A percentile compares a stretch with the other conserved stretches of the same genome.
Evolutionary conservation across 2,888 invertebrate genomes (phyloP).

Genomic region (Teinopalpus imperialis): DNA sequence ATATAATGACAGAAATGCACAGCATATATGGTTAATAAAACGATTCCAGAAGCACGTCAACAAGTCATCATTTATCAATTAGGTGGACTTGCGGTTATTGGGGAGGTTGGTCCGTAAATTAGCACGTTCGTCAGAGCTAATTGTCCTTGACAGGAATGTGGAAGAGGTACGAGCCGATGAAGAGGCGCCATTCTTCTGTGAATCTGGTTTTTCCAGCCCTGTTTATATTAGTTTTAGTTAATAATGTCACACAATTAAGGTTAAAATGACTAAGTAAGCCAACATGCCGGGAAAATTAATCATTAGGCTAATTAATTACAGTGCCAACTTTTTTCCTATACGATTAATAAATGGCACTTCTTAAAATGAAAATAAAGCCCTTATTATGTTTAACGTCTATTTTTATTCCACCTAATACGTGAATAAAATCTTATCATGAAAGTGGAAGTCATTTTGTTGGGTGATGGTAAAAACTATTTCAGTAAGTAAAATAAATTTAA

Average conservation of each 20-base stretch:
- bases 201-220: constrained; percentile 69
- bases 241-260: constrained; percentile 26
- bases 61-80: constrained; percentile 16
- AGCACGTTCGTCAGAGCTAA: constrained; percentile 67
- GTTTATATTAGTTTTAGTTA: constrained; percentile 63
- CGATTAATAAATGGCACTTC: too few relatives aligned
- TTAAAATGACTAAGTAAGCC: constrained; percentile 21
- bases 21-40: too few relatives aligned
- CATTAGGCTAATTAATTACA: constrained; percentile 13
- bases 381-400: too few relatives aligned
- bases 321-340: too few relatives aligned
- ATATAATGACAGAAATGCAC: too few relatives aligned
- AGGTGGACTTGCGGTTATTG: constrained; percentile 51
- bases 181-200: constrained; percentile 62
- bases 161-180: constrained; percentile 68
- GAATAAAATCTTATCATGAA: too few relatives aligned
- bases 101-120: constrained; percentile 53
- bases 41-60: too few relatives aligned
- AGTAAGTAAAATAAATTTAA: too few relatives aligned
- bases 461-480: too few relatives aligned
- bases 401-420: too few relatives aligned
- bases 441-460: too few relatives aligned
- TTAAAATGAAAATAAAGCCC: too few relatives aligned
- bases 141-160: constrained; percentile 68
- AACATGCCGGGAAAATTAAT: constrained; percentile 24